Evolutionary conservation across 1,140 invertebrate species (phyloP).

Genomic region (Teleopsis dalmanni): DNA sequence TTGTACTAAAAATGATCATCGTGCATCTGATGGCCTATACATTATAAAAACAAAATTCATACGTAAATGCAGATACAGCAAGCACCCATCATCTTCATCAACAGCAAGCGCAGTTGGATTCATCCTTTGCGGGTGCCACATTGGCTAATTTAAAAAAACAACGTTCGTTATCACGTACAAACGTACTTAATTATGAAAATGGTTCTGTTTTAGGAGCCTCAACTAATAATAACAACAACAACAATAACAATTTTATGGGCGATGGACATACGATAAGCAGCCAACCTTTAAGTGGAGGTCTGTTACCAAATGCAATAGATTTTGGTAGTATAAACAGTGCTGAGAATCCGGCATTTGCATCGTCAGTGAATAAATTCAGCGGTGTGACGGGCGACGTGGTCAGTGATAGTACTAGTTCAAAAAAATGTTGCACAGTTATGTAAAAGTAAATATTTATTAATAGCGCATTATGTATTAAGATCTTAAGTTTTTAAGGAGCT

Average conservation of each 20-base stretch:
- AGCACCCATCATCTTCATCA: slow-evolving; percentile 12
- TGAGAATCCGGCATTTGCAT: neutral
- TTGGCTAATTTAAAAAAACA: slow-evolving; percentile 86
- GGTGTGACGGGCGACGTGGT: slow-evolving; percentile 60
- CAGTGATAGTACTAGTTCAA: slow-evolving; percentile 54
- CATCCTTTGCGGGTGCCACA: slow-evolving; percentile 47
- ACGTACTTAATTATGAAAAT: slow-evolving; percentile 39
- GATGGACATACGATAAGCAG: neutral
- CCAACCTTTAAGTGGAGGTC: slow-evolving; percentile 8
- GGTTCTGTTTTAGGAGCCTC: slow-evolving; percentile 42
- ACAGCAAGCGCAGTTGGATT: neutral
- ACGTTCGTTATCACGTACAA: slow-evolving; percentile 67
- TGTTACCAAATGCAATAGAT: slow-evolving; percentile 24
- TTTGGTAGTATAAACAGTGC: slow-evolving; percentile 26
- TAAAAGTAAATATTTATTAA: slow-evolving; percentile 13
- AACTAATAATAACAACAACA: slow-evolving; percentile 22
- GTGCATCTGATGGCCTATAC: too few species aligned
- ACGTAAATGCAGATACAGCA: slow-evolving; percentile 4
- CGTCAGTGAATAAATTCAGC: slow-evolving; percentile 48
- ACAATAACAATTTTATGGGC: slow-evolving; percentile 22
- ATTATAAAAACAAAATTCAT: too few species aligned
- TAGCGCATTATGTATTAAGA: neutral
- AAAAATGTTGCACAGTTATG: slow-evolving; percentile 53
- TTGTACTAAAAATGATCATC: too few species aligned
- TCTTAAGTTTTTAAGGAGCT: neutral